phyloP scores from a whole-genome alignment of 2,113 vertebrate genomes.

The Mirza zaza region DNA sequence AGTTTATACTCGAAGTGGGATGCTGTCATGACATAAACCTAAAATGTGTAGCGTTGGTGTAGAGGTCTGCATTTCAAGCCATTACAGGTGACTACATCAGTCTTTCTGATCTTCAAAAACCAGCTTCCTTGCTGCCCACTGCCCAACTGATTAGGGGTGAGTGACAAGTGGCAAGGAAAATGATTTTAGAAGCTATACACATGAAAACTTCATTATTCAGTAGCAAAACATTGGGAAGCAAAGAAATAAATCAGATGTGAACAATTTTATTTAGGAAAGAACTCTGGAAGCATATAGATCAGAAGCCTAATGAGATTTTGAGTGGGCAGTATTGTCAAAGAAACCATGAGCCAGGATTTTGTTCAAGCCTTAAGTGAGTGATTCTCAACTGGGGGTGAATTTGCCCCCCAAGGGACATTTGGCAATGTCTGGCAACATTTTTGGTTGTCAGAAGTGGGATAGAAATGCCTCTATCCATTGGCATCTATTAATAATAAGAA shows the following conservation, averaged over 20 bases:
- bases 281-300: not conserved
- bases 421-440: not conserved
- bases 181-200: not conserved
- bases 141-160: not conserved
- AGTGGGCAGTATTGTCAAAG: not conserved
- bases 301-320: not conserved
- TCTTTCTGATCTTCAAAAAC: not conserved
- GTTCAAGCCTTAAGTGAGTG: not conserved
- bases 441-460: not conserved
- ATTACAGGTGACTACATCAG: rapidly evolving
- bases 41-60: not conserved
- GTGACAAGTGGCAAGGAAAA: not conserved
- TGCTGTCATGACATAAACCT: not conserved
- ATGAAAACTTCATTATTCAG: not conserved
- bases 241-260: not conserved
- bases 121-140: not conserved
- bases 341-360: not conserved
- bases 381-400: not conserved
- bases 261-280: not conserved
- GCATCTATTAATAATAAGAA: not conserved
- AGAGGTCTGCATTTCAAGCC: not conserved
- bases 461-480: not conserved
- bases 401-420: not conserved
- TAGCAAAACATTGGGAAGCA: not conserved
- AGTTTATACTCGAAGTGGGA: not conserved